phyloP scores from a whole-genome alignment of 2,888 invertebrate genomes.

The Ectropis crepuscularia region DNA sequence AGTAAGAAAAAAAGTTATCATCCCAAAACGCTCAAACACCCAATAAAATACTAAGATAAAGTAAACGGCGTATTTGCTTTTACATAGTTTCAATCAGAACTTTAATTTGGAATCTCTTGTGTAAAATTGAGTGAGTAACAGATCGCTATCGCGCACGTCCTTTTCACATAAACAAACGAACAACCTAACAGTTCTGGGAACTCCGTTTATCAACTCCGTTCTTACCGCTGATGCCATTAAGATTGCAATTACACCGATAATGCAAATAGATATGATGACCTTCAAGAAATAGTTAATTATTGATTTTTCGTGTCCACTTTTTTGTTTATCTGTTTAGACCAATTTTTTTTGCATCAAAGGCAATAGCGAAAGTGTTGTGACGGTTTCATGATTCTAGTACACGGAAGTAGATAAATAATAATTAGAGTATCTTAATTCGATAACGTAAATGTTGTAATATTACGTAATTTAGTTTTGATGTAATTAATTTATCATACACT shows the following conservation, averaged over 20 bases:
- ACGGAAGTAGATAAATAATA: not conserved
- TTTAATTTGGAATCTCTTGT: slow-evolving; percentile 1
- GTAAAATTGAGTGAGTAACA: slow-evolving; percentile 19
- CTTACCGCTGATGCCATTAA: slow-evolving; percentile 27
- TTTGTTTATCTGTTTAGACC: slow-evolving; percentile 9
- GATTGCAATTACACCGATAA: slow-evolving; percentile 24
- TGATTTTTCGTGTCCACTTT: slow-evolving; percentile 28
- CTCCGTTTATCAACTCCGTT: slow-evolving; percentile 23
- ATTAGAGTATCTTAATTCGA: too few species aligned
- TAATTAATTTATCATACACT: too few species aligned
- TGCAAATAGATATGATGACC: slow-evolving; percentile 16
- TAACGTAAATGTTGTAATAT: too few species aligned
- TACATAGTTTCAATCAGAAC: slow-evolving; percentile 1
- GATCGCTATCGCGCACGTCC: slow-evolving; percentile 34
- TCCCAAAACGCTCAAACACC: too few species aligned
- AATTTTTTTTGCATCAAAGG: slow-evolving; percentile 17
- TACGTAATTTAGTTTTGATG: not conserved
- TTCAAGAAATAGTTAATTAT: slow-evolving; percentile 15
- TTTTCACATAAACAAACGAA: slow-evolving; percentile 12
- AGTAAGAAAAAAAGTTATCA: too few species aligned
- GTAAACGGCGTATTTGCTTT: not conserved
- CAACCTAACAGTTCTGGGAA: slow-evolving; percentile 30
- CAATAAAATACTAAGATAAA: not conserved
- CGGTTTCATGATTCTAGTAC: not conserved
- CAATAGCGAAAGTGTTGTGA: slow-evolving; percentile 10